Evolutionary conservation across 1,140 invertebrate species (phyloP).

Genomic region (Drosophila santomea): DNA sequence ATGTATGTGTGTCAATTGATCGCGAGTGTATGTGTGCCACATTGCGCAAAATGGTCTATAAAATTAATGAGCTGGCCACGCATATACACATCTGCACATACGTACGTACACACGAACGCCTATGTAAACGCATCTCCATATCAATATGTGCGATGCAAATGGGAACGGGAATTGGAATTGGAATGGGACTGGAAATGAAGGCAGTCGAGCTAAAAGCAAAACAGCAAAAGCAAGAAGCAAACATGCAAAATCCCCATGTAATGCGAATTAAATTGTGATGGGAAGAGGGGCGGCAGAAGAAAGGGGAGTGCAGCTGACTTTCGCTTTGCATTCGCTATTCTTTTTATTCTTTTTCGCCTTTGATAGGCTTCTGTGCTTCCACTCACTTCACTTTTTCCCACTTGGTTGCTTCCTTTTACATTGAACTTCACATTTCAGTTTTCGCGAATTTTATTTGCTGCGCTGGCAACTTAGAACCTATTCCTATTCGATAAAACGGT

Average conservation of each 20-base stretch:
- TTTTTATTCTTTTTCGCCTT: conserved; percentile 1
- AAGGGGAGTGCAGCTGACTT: conserved; percentile 9
- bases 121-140: conserved; percentile 35
- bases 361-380: conserved; percentile 22
- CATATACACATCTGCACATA: conserved; percentile 7
- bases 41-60: conserved; percentile 60
- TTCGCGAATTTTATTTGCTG: conserved; percentile 34
- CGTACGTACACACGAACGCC: background rate
- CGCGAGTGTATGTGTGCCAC: conserved; percentile 38
- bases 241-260: conserved; percentile 56
- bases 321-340: conserved; percentile 1
- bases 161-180: conserved; percentile 14
- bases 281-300: background rate
- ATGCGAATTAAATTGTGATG: conserved; percentile 62
- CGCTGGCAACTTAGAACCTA: conserved; percentile 51
- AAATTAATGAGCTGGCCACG: conserved; percentile 59
- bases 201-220: conserved; percentile 12
- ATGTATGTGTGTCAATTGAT: conserved; percentile 31
- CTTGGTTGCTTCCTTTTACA: conserved; percentile 20
- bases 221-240: conserved; percentile 1
- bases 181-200: conserved; percentile 32
- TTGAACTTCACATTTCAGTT: conserved; percentile 21
- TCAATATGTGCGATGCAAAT: conserved; percentile 10
- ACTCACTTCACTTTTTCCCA: conserved; percentile 13
- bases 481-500: conserved; percentile 42